Base-by-base conservation (phyloP, 1,140 invertebrate species). In the Drosophila azteca region DNA sequence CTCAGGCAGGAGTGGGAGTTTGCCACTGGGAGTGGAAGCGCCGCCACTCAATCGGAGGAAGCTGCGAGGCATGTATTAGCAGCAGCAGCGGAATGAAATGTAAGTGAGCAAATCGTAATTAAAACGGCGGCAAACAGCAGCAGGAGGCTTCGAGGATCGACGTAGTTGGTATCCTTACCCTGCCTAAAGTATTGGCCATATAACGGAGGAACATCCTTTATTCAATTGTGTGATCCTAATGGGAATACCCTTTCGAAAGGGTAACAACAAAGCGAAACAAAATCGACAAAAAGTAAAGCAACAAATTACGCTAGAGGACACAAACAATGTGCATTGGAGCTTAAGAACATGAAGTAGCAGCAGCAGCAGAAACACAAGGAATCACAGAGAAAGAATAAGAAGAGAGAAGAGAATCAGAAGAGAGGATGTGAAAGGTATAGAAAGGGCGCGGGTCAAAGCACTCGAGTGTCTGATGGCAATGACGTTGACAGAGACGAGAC, bases 31-130 rank as follows among this genome's bases (percentile, higher is more conserved):
- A 20, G 17, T 20, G 17, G 17, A 20, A 20, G 17, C 57, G 29
- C 50, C 63, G 60, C 55, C 70, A 75, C 39, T 74, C 72, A 66
- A 75, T 77, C 52, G 39, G 29, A 49, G 41, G 9, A 48, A 44
- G 60, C 62, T 44, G 46, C 50, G 31, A 55, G 50, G 43, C 71
- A 73, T 68, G 83, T 72, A 88, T 88, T 88, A 79, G 17, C 17
- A 79, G 17, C 17, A 79, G 83, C 75, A 79, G 79, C 67, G 55
- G 77, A 82, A 78, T 82, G 74, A 69, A 87, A 87, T 78, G 29
- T 85, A 85, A 85, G 82, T 87, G 82, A 85, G 82, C 82, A 87
- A 87, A 88, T 87, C 63, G 82, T 87, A 87, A 87, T 87, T 87
- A 87, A 87, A 85, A 85, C 69, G 66, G 82, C 60, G 74, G 78